These are phyloP conservation scores for Hydrolagus colliei DNA, from an alignment of 2,797 vertebrate species.

Conservation along the genomic window DNA sequence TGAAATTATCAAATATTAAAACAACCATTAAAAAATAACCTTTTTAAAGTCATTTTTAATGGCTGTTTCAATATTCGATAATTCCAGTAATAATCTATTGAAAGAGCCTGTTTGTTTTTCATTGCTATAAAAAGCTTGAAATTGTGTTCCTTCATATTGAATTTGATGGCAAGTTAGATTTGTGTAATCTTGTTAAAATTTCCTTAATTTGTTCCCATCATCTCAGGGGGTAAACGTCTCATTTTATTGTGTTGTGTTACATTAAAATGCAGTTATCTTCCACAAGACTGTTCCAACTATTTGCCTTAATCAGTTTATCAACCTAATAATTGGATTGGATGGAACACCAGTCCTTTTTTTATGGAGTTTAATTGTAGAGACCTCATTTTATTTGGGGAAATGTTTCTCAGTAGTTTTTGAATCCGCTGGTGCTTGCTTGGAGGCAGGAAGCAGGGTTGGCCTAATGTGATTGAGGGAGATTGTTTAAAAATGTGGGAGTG, in stretches of 20 bases:
- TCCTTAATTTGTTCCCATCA: conserved; percentile 21
- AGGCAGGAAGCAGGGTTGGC: conserved; percentile 32
- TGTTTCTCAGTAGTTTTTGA: conserved; percentile 32
- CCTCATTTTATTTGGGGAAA: conserved; percentile 33
- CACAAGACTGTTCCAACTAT: conserved; percentile 13
- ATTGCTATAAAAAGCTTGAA: conserved; percentile 5
- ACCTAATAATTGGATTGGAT: conserved; percentile 28
- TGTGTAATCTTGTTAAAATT: conserved; percentile 23
- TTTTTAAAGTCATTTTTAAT: background rate
- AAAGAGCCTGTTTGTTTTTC: conserved; percentile 18
- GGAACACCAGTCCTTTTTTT: conserved; percentile 26
- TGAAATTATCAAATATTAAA: conserved; percentile 23
- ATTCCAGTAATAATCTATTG: background rate
- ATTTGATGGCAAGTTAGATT: conserved; percentile 31
- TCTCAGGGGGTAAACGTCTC: conserved; percentile 1
- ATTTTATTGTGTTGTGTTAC: conserved; percentile 24
- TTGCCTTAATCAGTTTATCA: conserved; percentile 33
- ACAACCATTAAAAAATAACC: background rate
- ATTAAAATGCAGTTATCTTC: conserved; percentile 27
- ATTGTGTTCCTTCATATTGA: background rate
- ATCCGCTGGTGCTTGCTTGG: conserved; percentile 29
- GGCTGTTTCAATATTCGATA: conserved; percentile 21
- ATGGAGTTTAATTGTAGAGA: conserved; percentile 32
- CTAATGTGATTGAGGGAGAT: conserved; percentile 35
- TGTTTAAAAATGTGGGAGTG: conserved; percentile 31